Evolutionary conservation across 2,888 invertebrate genomes (phyloP).

Genomic region (Omphaloscelis lunosa): DNA sequence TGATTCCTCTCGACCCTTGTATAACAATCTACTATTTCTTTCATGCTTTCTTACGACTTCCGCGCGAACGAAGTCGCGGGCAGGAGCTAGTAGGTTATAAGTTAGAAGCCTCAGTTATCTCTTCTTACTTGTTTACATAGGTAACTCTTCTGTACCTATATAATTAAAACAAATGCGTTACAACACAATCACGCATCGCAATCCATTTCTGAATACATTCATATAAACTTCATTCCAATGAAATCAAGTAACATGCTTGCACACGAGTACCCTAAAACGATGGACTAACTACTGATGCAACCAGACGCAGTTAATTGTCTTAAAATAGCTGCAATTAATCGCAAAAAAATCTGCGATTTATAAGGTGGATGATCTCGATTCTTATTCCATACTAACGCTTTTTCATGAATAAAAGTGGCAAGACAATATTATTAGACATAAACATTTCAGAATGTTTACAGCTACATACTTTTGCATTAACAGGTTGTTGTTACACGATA

Average conservation of each 20-base stretch:
- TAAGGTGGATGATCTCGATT: slow-evolving; percentile 14
- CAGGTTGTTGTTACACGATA: not conserved
- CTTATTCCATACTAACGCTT: not conserved
- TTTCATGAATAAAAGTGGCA: not conserved
- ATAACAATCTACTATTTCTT: no score
- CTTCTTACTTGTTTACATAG: not conserved
- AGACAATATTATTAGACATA: not conserved
- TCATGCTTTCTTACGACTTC: no score
- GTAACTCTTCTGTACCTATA: no score
- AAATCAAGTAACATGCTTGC: slow-evolving; percentile 41
- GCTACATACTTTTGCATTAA: not conserved
- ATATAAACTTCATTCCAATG: slow-evolving; percentile 29
- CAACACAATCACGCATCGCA: slow-evolving; percentile 12
- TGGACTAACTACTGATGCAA: slow-evolving; percentile 46
- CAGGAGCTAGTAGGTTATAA: no score
- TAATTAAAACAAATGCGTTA: slow-evolving; percentile 15
- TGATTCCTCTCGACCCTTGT: no score
- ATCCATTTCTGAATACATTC: slow-evolving; percentile 12
- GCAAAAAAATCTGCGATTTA: slow-evolving; percentile 17
- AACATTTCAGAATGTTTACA: not conserved
- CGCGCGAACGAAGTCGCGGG: no score
- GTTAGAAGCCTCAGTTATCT: not conserved
- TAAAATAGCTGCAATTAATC: slow-evolving; percentile 35
- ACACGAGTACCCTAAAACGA: slow-evolving; percentile 44
- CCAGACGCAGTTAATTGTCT: slow-evolving; percentile 32